These are phyloP conservation scores for Alectura lathami DNA, from an alignment of 2,113 vertebrate species.

Conservation along the genomic window DNA sequence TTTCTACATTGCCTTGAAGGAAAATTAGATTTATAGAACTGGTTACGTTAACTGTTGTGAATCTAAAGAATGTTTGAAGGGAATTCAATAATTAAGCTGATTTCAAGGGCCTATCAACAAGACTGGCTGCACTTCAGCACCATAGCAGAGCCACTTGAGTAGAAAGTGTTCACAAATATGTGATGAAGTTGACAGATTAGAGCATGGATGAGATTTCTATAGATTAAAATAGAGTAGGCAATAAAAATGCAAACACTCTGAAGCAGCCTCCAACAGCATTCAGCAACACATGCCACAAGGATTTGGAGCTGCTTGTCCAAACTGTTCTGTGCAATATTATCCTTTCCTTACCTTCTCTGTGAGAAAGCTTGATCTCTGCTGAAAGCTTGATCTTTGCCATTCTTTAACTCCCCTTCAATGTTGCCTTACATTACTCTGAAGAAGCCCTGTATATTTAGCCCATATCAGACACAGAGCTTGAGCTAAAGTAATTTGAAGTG, in stretches of 20 bases:
- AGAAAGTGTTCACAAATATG: not conserved
- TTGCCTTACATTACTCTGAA: not conserved
- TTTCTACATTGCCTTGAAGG: not conserved
- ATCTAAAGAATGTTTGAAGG: not conserved
- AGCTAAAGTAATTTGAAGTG: not conserved
- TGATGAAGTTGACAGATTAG: not conserved
- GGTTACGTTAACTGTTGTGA: constrained; percentile 11
- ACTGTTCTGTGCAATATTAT: not conserved
- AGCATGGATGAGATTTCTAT: constrained; percentile 29
- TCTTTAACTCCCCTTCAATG: not conserved
- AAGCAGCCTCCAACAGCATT: not conserved
- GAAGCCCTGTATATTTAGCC: not conserved
- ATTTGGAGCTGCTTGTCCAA: not conserved
- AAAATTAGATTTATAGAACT: not conserved
- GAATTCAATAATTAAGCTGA: constrained; percentile 65
- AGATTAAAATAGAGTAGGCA: constrained; percentile 33
- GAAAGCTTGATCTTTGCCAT: not conserved
- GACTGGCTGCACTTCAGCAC: not conserved
- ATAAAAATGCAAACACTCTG: constrained; percentile 25
- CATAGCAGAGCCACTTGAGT: constrained; percentile 15
- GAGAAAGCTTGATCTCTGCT: not conserved
- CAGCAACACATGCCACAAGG: not conserved
- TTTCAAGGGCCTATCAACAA: constrained; percentile 48
- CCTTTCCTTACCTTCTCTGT: not conserved
- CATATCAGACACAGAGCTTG: not conserved